A percentile compares a stretch with the other conserved stretches of the same genome.
These are phyloP conservation scores for Pampusana beccarii DNA, from an alignment of 2,113 vertebrate species.

Conservation along the genomic window DNA sequence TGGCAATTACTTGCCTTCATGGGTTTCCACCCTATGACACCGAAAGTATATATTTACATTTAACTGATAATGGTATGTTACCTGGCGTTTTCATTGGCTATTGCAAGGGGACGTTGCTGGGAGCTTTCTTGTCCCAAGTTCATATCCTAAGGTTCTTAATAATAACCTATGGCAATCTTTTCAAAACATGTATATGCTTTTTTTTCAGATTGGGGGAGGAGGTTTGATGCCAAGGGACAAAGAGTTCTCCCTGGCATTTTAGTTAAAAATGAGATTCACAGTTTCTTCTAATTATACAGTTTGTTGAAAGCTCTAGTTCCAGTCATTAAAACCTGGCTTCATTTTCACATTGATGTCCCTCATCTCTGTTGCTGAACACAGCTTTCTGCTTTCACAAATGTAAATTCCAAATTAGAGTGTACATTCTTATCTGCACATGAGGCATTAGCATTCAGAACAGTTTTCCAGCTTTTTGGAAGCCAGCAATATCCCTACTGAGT, in stretches of 20 bases:
- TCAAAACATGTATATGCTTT: neutral
- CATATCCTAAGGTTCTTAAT: neutral
- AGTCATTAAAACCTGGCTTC: neutral
- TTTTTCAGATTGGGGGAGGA: neutral
- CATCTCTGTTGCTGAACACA: neutral
- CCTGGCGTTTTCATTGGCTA: neutral
- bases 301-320: neutral
- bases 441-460: neutral
- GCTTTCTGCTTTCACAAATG: neutral
- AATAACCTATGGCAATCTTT: neutral
- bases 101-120: neutral
- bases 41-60: neutral
- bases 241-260: neutral
- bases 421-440: neutral
- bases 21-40: neutral
- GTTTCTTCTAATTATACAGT: neutral
- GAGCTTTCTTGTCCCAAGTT: neutral
- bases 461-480: constrained; percentile 1
- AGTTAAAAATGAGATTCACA: neutral
- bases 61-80: neutral
- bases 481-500: neutral
- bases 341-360: neutral
- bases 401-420: constrained; percentile 23
- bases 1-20: constrained; percentile 26
- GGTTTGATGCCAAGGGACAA: neutral